These are phyloP conservation scores for Lagenorhynchus albirostris DNA, from an alignment of 2,113 vertebrate species.

Conservation along the genomic window DNA sequence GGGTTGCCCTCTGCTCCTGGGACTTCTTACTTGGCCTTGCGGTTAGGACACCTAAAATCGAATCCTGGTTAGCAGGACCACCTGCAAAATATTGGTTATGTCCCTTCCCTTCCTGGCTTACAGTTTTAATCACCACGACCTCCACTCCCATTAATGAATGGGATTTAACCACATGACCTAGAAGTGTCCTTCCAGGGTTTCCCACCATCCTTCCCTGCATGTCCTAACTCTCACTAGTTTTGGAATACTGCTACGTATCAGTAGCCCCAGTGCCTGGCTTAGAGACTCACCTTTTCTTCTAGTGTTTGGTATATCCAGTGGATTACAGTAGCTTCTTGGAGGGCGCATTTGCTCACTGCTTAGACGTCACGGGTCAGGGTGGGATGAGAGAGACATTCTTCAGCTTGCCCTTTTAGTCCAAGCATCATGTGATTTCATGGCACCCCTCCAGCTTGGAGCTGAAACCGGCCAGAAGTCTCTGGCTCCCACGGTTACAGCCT, in stretches of 20 bases:
- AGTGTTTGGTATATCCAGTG: not conserved
- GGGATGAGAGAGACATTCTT: slow-evolving; percentile 27
- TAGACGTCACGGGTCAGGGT: not conserved
- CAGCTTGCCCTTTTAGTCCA: slow-evolving; percentile 39
- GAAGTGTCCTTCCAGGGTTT: not conserved
- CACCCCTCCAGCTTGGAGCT: not conserved
- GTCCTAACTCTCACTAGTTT: not conserved
- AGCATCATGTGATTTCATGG: slow-evolving; percentile 41
- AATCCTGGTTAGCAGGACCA: not conserved
- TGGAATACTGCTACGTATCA: not conserved
- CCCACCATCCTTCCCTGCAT: not conserved
- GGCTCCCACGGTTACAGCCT: not conserved
- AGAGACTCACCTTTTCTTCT: not conserved
- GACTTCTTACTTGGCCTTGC: not conserved
- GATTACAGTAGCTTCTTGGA: not conserved
- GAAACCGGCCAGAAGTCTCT: slow-evolving; percentile 1
- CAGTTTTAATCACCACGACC: not conserved
- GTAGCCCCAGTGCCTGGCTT: not conserved
- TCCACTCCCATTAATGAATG: not conserved
- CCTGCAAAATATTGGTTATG: not conserved
- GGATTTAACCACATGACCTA: not conserved
- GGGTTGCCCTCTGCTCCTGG: not conserved
- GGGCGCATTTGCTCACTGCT: not conserved
- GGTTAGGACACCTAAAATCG: not conserved
- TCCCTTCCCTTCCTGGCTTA: not conserved